Evolutionary conservation across 2,113 vertebrate genomes (phyloP).

Genomic region (Ciconia maguari): DNA sequence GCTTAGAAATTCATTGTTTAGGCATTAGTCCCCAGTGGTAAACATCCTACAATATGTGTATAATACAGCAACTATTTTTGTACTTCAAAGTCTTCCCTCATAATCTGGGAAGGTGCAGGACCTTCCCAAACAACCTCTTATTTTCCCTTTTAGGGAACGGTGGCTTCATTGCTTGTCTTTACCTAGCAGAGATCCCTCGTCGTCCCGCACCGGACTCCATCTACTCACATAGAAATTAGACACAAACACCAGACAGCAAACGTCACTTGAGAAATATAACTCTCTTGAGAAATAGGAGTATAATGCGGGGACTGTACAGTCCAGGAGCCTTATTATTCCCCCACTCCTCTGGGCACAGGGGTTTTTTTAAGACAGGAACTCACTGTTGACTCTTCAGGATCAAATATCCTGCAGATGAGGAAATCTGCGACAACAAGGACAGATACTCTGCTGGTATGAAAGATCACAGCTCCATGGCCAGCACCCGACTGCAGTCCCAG

Average conservation of each 20-base stretch:
- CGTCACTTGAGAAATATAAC: background rate
- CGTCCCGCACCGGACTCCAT: background rate
- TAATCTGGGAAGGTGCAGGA: constrained; percentile 38
- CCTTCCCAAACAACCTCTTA: constrained; percentile 17
- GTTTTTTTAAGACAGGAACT: constrained; percentile 18
- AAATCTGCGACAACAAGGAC: background rate
- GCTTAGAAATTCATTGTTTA: constrained; percentile 57
- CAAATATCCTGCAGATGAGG: constrained; percentile 28
- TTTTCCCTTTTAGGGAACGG: background rate
- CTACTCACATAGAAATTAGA: background rate
- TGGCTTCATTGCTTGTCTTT: background rate
- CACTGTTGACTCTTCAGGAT: constrained; percentile 29
- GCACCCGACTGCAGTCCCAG: accelerated
- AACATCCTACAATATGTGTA: constrained; percentile 56
- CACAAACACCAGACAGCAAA: background rate
- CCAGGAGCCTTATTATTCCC: background rate
- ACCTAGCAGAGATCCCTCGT: background rate
- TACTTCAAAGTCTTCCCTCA: constrained; percentile 48
- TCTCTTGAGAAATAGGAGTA: background rate
- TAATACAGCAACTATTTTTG: constrained; percentile 59
- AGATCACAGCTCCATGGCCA: background rate
- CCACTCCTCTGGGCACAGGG: background rate
- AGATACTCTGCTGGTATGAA: background rate
- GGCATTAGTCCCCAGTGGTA: constrained; percentile 28
- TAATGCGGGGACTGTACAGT: background rate